These are phyloP conservation scores for Halocynthia aurantium DNA, from an alignment of 23 tunicate species.

Conservation along the genomic window DNA sequence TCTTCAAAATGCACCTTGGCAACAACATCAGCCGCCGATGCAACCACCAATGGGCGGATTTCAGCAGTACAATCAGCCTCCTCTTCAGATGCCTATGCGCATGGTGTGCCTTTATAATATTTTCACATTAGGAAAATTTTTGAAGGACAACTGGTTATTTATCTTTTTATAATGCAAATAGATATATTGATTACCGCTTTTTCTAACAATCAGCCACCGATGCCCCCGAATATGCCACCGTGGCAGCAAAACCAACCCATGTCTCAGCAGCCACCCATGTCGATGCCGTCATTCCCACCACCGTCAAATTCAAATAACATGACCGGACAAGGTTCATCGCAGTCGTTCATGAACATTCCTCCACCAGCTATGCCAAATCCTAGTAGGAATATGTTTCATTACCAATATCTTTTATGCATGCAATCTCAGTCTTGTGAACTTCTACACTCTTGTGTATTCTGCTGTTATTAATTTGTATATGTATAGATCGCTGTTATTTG, in stretches of 20 bases:
- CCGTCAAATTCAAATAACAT: neutral
- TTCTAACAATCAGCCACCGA: slow-evolving; percentile 12
- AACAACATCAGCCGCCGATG: slow-evolving; percentile 44
- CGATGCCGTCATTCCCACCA: slow-evolving; percentile 10
- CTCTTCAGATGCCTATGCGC: neutral
- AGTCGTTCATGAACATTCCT: neutral
- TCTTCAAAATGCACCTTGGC: slow-evolving; percentile 84
- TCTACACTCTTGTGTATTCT: too few relatives aligned
- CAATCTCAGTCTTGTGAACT: neutral
- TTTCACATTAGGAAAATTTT: neutral
- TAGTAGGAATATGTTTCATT: neutral
- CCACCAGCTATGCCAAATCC: slow-evolving; percentile 28
- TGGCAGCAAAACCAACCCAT: slow-evolving; percentile 13
- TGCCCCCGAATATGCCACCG: slow-evolving; percentile 48
- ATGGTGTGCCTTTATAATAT: neutral
- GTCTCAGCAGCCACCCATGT: slow-evolving; percentile 1
- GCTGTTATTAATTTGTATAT: too few relatives aligned
- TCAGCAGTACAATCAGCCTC: neutral
- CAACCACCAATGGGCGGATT: slow-evolving; percentile 3
- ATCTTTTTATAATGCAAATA: neutral
- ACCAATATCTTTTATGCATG: neutral
- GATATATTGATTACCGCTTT: neutral
- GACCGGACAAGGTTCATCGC: too few relatives aligned
- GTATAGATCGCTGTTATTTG: too few relatives aligned
- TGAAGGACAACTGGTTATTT: neutral